Percentiles rank a stretch among this genome's conserved stretches.
Evolutionary conservation across 2,888 invertebrate genomes (phyloP).

Genomic region (Agonopterix subpropinquella): DNA sequence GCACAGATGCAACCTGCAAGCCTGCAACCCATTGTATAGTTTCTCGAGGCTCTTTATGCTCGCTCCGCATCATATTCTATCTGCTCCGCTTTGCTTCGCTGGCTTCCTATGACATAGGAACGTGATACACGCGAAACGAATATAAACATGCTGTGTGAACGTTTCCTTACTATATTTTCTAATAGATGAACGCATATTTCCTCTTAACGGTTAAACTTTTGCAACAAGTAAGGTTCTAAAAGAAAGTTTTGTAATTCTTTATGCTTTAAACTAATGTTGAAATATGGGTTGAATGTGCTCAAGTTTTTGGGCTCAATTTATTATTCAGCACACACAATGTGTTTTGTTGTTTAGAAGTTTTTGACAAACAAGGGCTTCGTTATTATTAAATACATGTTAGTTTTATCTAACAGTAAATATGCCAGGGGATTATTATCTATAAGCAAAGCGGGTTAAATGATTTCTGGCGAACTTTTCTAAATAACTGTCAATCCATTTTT

Average conservation of each 20-base stretch:
- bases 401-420: too few species aligned
- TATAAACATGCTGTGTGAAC: constrained; percentile 49
- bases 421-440: too few species aligned
- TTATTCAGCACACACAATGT: constrained; percentile 1
- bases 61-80: too few species aligned
- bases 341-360: too few species aligned
- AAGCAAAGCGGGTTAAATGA: too few species aligned
- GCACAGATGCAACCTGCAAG: too few species aligned
- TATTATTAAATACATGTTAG: too few species aligned
- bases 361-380: too few species aligned
- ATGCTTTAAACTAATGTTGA: constrained; percentile 33
- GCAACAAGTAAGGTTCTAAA: constrained; percentile 36
- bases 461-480: too few species aligned
- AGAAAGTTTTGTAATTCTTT: constrained; percentile 43
- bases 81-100: not conserved
- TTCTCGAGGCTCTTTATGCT: too few species aligned
- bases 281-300: constrained; percentile 9
- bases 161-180: constrained; percentile 52
- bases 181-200: constrained; percentile 67
- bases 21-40: too few species aligned
- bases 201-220: constrained; percentile 65
- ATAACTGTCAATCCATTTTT: too few species aligned
- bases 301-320: constrained; percentile 5
- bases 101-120: not conserved
- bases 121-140: constrained; percentile 43